Base-by-base conservation (phyloP, 2,797 vertebrate species). In the Periophthalmus magnuspinnatus region DNA sequence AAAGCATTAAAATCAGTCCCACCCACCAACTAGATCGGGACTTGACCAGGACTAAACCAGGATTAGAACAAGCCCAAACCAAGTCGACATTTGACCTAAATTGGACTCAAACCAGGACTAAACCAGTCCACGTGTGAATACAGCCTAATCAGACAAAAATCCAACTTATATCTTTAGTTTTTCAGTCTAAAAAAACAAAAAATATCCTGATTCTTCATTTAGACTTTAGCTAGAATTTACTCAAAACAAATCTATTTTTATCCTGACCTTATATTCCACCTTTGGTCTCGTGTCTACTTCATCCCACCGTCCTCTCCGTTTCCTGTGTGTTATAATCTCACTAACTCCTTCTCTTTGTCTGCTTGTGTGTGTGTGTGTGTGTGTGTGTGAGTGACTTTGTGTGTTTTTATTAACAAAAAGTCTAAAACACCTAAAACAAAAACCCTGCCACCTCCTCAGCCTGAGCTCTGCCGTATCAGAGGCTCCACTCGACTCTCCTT, bases 401-500 rank as follows among this genome's bases (percentile, higher is more conserved):
- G 32, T 28, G 28, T 28, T 22, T 24, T 14, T 52, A 22, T 50
- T 62, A 22, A 33, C 67, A 24, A 59, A n/a, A 54, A 48, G 59
- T 41, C 19, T 50, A 28, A 65, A 71, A 63, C 57, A 60, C 34
- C 14, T 7, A 33, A 67, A 69, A 47, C 69, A 59, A 28, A 54
- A 24, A 19, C 32, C 9, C 41, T 34, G 55, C 41, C n/a, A 22
- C 68, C n/a, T 22, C 48, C 52, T n/a, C 69, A 61, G 58, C 56
- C 50, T 77, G 70, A 22, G 60, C 58, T 33, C 34, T 17, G 34
- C 8, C 5, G 3, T 69, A 74, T 83, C 74, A 79, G 55, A 82
- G 69, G 72, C 72, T 68, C 52, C 63, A 6, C 73, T 56, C 70
- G 62, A 65, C 79, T 72, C 1, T 63, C 54, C 72, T 67, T 71